Percentiles rank a stretch among this genome's conserved stretches.
Conservation (phyloP, 2,797 vertebrate genomes). For the Chrosomus eos region DNA sequence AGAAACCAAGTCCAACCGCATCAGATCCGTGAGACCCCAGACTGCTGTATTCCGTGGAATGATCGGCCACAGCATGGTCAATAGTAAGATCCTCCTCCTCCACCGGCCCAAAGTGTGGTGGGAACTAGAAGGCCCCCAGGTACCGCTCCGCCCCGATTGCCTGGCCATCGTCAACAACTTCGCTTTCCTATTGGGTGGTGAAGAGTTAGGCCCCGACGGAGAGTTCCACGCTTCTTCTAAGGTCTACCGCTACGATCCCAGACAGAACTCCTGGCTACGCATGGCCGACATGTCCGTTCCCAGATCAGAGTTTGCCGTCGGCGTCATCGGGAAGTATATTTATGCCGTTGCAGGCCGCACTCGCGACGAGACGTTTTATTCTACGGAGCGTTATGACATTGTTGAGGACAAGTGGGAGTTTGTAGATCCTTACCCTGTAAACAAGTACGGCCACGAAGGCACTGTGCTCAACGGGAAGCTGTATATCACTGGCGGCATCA, state of each 20-base stretch:
- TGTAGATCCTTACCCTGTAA: slow-evolving; percentile 97
- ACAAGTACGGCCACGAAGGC: slow-evolving; percentile 98
- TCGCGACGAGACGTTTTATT: slow-evolving; percentile 97
- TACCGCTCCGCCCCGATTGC: slow-evolving; percentile 95
- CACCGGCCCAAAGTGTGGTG: slow-evolving; percentile 98
- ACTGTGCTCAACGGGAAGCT: slow-evolving; percentile 94
- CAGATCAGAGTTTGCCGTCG: slow-evolving; percentile 96
- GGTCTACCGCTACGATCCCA: slow-evolving; percentile 96
- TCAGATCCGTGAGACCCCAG: slow-evolving; percentile 95
- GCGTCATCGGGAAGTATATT: slow-evolving; percentile 95
- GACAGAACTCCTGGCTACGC: slow-evolving; percentile 96
- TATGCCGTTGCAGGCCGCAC: slow-evolving; percentile 97
- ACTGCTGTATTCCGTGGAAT: slow-evolving; percentile 98
- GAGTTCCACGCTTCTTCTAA: slow-evolving; percentile 99
- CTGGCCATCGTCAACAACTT: slow-evolving; percentile 98
- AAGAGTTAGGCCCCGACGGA: slow-evolving; percentile 95
- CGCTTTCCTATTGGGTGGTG: slow-evolving; percentile 94
- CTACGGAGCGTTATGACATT: slow-evolving; percentile 96
- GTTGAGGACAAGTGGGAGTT: slow-evolving; percentile 98
- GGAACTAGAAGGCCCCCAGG: slow-evolving; percentile 97
- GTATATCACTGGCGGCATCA: slow-evolving; percentile 98
- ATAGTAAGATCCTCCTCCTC: slow-evolving; percentile 98
- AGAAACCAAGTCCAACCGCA: slow-evolving; percentile 93
- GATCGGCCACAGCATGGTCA: slow-evolving; percentile 99
- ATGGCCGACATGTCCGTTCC: slow-evolving; percentile 99